These are phyloP conservation scores for Nemopilema nomurai DNA, from an alignment of 30 jellyfish, hydroid and myxozoan genomes.

Conservation along the genomic window DNA sequence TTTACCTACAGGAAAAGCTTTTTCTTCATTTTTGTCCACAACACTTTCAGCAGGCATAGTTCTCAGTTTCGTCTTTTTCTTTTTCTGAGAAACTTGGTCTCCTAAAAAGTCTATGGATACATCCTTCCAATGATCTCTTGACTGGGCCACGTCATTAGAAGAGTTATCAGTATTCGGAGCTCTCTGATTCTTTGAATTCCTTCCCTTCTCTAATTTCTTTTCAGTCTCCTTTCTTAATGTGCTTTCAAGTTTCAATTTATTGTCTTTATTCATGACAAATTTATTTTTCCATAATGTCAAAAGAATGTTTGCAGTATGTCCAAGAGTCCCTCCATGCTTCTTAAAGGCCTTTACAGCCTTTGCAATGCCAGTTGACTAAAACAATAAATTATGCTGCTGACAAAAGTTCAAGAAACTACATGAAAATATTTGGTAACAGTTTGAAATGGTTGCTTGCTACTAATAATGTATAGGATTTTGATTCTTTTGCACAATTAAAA, in stretches of 20 bases:
- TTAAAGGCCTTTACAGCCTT: slow-evolving; percentile 55
- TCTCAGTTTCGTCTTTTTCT: slow-evolving; percentile 11
- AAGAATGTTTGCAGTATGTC: slow-evolving; percentile 50
- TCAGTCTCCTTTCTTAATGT: background rate
- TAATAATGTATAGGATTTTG: background rate
- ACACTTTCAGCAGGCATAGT: background rate
- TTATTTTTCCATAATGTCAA: slow-evolving; percentile 62
- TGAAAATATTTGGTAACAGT: no score
- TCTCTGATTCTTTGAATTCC: no score
- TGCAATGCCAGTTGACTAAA: slow-evolving; percentile 76
- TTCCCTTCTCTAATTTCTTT: background rate
- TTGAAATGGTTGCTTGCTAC: no score
- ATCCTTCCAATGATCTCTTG: slow-evolving; percentile 55
- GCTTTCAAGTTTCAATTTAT: background rate
- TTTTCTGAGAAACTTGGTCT: background rate
- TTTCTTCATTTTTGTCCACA: background rate
- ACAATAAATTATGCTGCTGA: background rate
- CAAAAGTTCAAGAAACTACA: background rate
- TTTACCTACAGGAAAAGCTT: background rate
- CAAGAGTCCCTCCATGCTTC: slow-evolving; percentile 57
- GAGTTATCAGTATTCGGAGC: background rate
- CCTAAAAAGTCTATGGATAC: slow-evolving; percentile 48
- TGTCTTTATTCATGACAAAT: slow-evolving; percentile 8
- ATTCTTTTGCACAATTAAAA: no score
- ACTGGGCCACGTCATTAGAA: background rate